A percentile compares a stretch with the other conserved stretches of the same genome.
These are phyloP conservation scores for Scortum barcoo DNA, from an alignment of 2,113 vertebrate species.

Conservation along the genomic window DNA sequence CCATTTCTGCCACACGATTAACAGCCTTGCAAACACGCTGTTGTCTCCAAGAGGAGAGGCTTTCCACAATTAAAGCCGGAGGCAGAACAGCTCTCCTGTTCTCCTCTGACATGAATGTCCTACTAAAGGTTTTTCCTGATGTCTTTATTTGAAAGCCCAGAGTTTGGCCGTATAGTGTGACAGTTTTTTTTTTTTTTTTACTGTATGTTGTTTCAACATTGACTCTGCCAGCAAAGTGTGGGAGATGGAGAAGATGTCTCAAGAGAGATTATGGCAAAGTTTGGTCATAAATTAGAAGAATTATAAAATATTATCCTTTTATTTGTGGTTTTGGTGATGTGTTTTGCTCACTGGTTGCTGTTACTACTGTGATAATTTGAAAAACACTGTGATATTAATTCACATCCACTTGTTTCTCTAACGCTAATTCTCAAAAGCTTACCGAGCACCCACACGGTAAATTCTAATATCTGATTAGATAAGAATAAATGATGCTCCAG, in stretches of 20 bases:
- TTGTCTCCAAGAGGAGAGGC: slow-evolving; percentile 11
- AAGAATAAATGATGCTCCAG: neutral
- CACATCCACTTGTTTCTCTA: neutral
- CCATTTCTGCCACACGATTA: slow-evolving; percentile 34
- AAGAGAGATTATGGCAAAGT: neutral
- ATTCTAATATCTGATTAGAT: neutral
- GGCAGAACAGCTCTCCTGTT: slow-evolving; percentile 24
- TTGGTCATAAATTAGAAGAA: neutral
- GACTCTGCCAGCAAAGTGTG: neutral
- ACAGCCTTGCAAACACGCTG: slow-evolving; percentile 30
- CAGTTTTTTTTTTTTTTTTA: neutral
- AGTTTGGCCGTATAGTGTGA: neutral
- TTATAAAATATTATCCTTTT: neutral
- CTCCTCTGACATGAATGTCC: neutral
- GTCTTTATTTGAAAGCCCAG: slow-evolving; percentile 13
- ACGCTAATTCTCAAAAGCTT: neutral
- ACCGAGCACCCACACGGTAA: neutral
- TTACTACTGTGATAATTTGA: neutral
- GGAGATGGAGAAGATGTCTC: slow-evolving; percentile 2
- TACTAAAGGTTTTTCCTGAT: neutral
- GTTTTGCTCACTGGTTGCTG: neutral
- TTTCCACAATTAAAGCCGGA: neutral
- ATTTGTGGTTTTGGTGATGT: neutral
- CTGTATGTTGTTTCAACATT: slow-evolving; percentile 10
- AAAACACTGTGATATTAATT: neutral